Evolutionary conservation across 2,888 invertebrate genomes (phyloP), one percentile per base, ranked within the genome.

Genomic region (Ennomos fuscantarius): DNA sequence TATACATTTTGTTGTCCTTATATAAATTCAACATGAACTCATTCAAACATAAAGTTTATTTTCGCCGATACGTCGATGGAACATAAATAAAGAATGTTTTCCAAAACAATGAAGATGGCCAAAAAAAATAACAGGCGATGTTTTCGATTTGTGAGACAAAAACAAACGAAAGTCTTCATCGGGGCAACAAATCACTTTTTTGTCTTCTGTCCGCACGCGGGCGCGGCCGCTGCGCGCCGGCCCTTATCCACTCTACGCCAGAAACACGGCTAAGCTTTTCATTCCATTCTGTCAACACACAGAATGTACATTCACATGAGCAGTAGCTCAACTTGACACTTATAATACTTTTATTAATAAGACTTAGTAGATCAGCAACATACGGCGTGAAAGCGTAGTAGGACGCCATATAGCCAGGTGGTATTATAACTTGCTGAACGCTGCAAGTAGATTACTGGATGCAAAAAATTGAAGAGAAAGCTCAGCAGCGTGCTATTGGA

Each of bases 101-200:
- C 65, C 56, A 70, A 69, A 74, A 73, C 74, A 72, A 67, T 67
- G 62, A 36, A 36, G 57, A 45, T 37, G 15, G 13, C 34, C 39
- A 58, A 60, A 63, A 50, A n/a, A 60, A 65, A 58, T 45, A 58
- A 51, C 42, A 35, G 36, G 35, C 63, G 62, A 63, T 60, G 60
- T 70, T 72, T 68, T 68, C 62, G 63, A 68, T 62, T 63, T 67
- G 68, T 70, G 68, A 73, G 73, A 81, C 75, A 84, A 84, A 86
- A 84, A 82, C 79, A 74, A 74, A 53, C 43, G 58, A 65, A 84
- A 79, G 75, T 80, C 82, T 81, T 81, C 84, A 85, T 84, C 82
- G 74, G 62, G 72, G 72, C 76, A 76, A 88, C 87, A 87, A 87
- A 86, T 87, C 84, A 84, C 80, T 79, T 75, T 69, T 86, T 82